Evolutionary conservation across 2,797 vertebrate species (phyloP), one percentile per base, ranked within the genome.

Genomic region (Enoplosus armatus): DNA sequence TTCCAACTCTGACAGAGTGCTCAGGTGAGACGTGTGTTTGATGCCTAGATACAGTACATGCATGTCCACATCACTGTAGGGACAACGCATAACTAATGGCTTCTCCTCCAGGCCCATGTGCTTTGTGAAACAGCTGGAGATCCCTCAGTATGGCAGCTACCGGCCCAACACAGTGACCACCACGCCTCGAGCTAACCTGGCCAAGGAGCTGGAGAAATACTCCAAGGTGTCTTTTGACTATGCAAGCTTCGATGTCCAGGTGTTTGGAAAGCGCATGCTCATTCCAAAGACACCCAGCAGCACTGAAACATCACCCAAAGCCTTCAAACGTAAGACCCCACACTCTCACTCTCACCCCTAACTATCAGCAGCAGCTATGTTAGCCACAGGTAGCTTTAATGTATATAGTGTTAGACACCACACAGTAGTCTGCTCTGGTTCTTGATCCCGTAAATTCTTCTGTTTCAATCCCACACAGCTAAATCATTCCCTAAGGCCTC

Each of bases 221-320:
- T 99, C 98, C 94, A 99, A 99, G 96, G 98, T 99, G 94, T 99
- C 98, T 89, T 99, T 99, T 86, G 98, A 99, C 97, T 99, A 99
- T 97, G 97, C 98, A 96, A 99, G 97, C 97, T 99, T 99, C 89
- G 98, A 99, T 85, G 98, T 98, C 94, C 98, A 99, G 96, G 98
- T 99, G 95, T 99, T 99, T 94, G 98, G 98, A 94, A 99, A 99
- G 95, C 97, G 97, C 77, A 97, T 98, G 96, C 97, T 99, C 88
- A 97, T 97, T 91, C 98, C 98, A 95, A 99, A 99, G 96, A 97
- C 97, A 90, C 96, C 97, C 90, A 95, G 97, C 94, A 95, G 85
- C 74, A 95, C 95, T 90, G 98, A 99, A 96, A 96, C 96, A 92
- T 98, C 97, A 97, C 97, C 97, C 83, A 99, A 99, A 97, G 97